Percentiles rank a stretch among this genome's conserved stretches.
Evolutionary conservation across 2,888 invertebrate genomes (phyloP).

Genomic region (Ptychoptera contaminata): DNA sequence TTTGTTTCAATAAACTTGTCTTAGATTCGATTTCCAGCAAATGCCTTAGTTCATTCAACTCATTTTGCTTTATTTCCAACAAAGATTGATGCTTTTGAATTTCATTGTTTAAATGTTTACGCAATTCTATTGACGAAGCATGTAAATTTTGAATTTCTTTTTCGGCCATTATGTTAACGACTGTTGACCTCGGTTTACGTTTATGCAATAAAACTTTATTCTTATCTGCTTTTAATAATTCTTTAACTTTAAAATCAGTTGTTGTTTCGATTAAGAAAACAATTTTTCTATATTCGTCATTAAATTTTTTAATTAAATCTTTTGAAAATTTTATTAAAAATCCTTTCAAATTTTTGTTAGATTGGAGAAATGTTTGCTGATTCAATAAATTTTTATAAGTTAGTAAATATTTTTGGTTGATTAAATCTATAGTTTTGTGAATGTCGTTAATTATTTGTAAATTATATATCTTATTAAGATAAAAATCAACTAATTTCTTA

Average conservation of each 20-base stretch:
- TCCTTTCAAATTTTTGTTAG: neutral
- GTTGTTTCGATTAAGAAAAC: neutral
- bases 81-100: neutral
- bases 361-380: neutral
- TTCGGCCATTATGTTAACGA: too few species aligned
- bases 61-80: conserved; percentile 1
- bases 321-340: neutral
- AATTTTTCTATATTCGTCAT: conserved; percentile 2
- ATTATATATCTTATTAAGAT: neutral
- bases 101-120: neutral
- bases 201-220: neutral
- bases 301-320: conserved; percentile 1
- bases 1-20: neutral
- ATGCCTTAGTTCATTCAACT: neutral
- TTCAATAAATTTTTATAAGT: neutral
- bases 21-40: neutral
- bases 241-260: neutral
- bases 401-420: neutral
- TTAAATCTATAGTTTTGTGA: neutral
- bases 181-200: neutral
- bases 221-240: neutral
- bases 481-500: too few species aligned
- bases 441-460: neutral
- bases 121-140: too few species aligned
- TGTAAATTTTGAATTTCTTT: too few species aligned